Evolutionary conservation across 2,797 vertebrate species (phyloP).

Genomic region (Numenius phaeopus): DNA sequence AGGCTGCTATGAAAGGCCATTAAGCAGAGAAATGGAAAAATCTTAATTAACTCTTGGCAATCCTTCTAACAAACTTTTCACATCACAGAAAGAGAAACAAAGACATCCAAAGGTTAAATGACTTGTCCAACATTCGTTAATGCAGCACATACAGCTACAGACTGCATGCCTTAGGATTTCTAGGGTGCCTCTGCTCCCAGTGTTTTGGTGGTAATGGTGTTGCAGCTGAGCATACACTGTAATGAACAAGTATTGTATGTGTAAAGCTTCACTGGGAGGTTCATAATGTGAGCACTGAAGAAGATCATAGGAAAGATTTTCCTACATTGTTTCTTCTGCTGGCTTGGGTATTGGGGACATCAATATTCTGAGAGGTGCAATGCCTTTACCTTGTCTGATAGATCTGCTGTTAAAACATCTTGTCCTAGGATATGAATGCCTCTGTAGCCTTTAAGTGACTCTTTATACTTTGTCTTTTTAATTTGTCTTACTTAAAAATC

Average conservation of each 20-base stretch:
- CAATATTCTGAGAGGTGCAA: not conserved
- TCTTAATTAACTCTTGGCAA: not conserved
- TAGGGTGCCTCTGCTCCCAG: not conserved
- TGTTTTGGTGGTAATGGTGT: not conserved
- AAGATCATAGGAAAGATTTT: not conserved
- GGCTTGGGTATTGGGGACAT: accelerated
- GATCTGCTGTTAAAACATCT: not conserved
- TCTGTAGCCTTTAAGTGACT: not conserved
- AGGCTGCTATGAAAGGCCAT: not conserved
- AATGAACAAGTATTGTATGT: not conserved
- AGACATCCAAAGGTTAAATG: not conserved
- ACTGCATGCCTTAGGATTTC: not conserved
- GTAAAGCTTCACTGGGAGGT: not conserved
- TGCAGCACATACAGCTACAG: not conserved
- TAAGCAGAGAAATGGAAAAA: not conserved
- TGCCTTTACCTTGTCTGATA: not conserved
- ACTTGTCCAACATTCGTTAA: not conserved
- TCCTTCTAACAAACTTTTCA: not conserved
- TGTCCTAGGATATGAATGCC: not conserved
- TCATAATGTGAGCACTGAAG: not conserved
- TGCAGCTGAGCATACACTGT: not conserved
- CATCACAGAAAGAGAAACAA: not conserved
- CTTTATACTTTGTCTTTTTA: not conserved
- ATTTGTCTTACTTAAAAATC: not conserved
- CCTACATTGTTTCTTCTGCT: not conserved